A percentile compares a stretch with the other conserved stretches of the same genome.
Conservation (phyloP, 2,888 invertebrate genomes). For the Mesochorus sp. region DNA sequence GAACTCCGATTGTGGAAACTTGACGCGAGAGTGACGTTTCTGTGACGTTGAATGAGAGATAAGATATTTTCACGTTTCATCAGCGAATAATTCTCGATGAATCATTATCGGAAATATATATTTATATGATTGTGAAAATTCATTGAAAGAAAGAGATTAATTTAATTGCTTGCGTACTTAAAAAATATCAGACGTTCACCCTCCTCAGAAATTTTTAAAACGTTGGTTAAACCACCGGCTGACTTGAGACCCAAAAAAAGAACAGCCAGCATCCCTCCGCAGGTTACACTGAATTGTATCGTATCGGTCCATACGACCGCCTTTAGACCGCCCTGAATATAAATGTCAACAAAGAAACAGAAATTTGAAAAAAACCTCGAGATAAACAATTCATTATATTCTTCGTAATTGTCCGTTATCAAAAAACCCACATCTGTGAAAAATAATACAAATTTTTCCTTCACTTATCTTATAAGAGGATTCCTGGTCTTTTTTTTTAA, state of each 20-base stretch:
- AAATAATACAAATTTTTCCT: too few relatives aligned
- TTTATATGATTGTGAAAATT: not conserved
- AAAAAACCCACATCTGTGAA: too few relatives aligned
- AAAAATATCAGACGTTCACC: conserved; percentile 85
- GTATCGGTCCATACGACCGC: conserved; percentile 87
- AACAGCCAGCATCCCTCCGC: conserved; percentile 84
- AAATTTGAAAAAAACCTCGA: not conserved
- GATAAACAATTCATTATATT: too few relatives aligned
- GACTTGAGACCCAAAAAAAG: conserved; percentile 84
- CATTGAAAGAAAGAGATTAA: not conserved
- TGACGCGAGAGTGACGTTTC: not conserved
- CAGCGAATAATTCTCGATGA: not conserved
- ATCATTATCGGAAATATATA: not conserved
- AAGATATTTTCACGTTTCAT: not conserved
- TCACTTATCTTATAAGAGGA: too few relatives aligned
- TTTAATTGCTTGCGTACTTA: conserved; percentile 82
- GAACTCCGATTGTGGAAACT: too few relatives aligned
- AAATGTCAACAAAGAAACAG: not conserved
- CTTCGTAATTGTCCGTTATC: too few relatives aligned
- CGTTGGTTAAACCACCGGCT: conserved; percentile 84
- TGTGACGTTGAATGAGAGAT: conserved; percentile 2
- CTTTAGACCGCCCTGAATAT: conserved; percentile 83
- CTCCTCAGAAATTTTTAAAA: conserved; percentile 84
- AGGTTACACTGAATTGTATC: conserved; percentile 84
- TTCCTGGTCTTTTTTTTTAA: too few relatives aligned